Evolutionary conservation across 2,888 invertebrate genomes (phyloP).

Genomic region (Tricholauxania praeusta): DNA sequence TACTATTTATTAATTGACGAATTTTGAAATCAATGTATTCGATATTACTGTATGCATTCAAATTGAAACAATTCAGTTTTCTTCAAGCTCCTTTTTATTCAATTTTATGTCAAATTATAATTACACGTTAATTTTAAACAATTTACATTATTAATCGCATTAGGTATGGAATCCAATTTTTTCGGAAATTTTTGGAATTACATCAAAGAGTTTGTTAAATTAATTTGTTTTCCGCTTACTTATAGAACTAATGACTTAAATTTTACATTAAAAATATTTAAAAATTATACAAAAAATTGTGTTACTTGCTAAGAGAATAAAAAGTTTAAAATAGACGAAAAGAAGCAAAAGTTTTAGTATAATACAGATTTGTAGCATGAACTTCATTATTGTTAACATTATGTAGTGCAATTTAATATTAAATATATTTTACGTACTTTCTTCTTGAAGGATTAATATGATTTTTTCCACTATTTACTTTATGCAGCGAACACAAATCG

Average conservation of each 20-base stretch:
- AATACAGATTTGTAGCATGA: not conserved
- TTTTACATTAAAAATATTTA: slow-evolving; percentile 23
- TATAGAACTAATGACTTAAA: slow-evolving; percentile 58
- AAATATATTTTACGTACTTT: no score
- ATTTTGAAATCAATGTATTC: no score
- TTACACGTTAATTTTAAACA: not conserved
- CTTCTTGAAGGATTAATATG: no score
- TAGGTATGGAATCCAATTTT: no score
- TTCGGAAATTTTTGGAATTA: not conserved
- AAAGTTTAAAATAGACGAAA: slow-evolving; percentile 10
- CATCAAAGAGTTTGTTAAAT: slow-evolving; percentile 40
- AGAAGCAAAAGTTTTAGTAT: slow-evolving; percentile 12
- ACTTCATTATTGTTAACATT: no score
- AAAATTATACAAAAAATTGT: not conserved
- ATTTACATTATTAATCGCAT: not conserved
- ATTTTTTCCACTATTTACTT: no score
- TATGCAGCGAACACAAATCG: no score
- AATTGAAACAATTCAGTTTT: not conserved
- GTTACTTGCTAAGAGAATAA: not conserved
- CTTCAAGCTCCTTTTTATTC: not conserved
- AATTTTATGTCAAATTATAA: slow-evolving; percentile 16
- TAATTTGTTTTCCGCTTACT: slow-evolving; percentile 38
- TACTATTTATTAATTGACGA: no score
- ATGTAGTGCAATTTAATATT: no score
- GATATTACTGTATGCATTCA: no score